Evolutionary conservation across 2,888 invertebrate species (phyloP).

Genomic region (Diaperis boleti): DNA sequence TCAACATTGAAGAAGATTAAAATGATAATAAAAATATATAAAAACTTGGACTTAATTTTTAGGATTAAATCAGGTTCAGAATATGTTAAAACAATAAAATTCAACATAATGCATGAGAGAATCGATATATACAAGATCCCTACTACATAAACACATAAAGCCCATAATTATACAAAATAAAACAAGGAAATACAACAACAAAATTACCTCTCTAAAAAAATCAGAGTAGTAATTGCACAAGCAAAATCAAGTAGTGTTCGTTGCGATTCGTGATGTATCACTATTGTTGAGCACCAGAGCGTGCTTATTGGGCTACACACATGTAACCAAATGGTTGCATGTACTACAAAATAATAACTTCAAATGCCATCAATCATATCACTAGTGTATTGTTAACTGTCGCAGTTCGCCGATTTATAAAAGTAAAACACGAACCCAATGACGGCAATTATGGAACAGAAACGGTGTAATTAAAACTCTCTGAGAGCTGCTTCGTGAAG

Average conservation of each 20-base stretch:
- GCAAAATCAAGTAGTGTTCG: conserved; percentile 1
- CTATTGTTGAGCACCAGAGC: conserved; percentile 18
- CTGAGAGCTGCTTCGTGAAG: neutral
- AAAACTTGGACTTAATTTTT: too few species aligned
- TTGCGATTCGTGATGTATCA: conserved; percentile 16
- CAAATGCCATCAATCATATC: conserved; percentile 30
- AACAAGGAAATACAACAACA: too few species aligned
- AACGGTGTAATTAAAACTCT: conserved; percentile 8
- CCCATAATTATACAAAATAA: too few species aligned
- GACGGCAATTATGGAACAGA: conserved; percentile 1
- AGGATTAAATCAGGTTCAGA: too few species aligned
- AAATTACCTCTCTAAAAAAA: too few species aligned
- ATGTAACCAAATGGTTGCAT: conserved; percentile 27
- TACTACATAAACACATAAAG: too few species aligned
- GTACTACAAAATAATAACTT: conserved; percentile 19
- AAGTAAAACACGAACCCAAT: conserved; percentile 3
- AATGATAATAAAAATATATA: too few species aligned
- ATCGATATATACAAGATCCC: too few species aligned
- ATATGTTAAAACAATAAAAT: too few species aligned
- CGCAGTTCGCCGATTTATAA: conserved; percentile 12
- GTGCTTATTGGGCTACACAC: conserved; percentile 26
- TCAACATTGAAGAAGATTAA: too few species aligned
- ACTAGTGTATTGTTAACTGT: conserved; percentile 9
- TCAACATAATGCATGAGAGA: too few species aligned
- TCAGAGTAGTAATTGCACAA: conserved; percentile 2